phyloP scores from a whole-genome alignment of 92 coral and sea anemone species.

The Porites rus region DNA sequence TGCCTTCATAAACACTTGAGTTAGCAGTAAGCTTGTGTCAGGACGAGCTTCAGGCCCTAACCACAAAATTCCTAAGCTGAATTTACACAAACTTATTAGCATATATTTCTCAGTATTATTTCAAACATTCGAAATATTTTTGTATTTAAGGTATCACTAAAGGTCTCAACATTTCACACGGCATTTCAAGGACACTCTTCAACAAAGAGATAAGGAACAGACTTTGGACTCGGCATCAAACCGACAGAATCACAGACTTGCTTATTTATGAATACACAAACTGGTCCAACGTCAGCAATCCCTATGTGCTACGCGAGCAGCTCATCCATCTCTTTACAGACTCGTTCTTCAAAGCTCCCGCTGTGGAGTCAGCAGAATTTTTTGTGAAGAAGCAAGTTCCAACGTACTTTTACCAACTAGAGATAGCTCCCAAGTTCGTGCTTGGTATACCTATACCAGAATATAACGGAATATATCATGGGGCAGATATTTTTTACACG shows the following conservation, averaged over 20 bases:
- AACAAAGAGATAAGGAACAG: conserved; percentile 35
- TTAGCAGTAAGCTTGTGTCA: no score
- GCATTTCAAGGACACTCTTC: conserved; percentile 36
- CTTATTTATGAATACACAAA: conserved; percentile 63
- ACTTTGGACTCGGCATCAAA: conserved; percentile 59
- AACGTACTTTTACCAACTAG: conserved; percentile 69
- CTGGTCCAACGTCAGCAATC: conserved; percentile 65
- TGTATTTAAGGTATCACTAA: neutral
- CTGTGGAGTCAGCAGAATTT: conserved; percentile 56
- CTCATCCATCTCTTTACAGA: conserved; percentile 62
- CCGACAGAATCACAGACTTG: conserved; percentile 40
- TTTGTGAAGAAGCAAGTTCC: conserved; percentile 57
- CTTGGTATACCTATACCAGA: neutral
- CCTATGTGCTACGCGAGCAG: conserved; percentile 39
- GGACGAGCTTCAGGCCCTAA: no score
- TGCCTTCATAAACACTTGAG: no score
- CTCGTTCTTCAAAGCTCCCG: conserved; percentile 68
- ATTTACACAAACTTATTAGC: no score
- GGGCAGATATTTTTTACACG: conserved; percentile 49
- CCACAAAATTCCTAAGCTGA: no score
- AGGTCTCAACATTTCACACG: conserved; percentile 51
- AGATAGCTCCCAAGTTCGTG: neutral
- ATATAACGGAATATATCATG: conserved; percentile 50
- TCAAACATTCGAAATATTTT: neutral
- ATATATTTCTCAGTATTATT: no score